Percentiles rank a stretch among this genome's conserved stretches.
These are phyloP conservation scores for Sebastes taczanowskii DNA, from an alignment of 2,797 vertebrate species.

Conservation along the genomic window DNA sequence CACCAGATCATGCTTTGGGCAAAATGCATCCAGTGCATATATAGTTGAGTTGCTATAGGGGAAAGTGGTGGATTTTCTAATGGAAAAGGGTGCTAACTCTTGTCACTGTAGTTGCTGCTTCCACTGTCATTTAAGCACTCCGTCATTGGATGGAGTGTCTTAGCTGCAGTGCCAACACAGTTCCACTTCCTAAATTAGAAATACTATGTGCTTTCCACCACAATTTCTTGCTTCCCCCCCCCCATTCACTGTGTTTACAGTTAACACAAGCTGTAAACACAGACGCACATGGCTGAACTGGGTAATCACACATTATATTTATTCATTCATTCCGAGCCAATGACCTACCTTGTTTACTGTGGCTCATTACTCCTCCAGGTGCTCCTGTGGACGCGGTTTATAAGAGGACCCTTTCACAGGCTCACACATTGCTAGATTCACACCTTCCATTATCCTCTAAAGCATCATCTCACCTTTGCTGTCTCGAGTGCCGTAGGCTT, in stretches of 20 bases:
- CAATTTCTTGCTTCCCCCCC: background rate
- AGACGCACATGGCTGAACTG: background rate
- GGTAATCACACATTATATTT: conserved; percentile 20
- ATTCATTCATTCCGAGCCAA: conserved; percentile 12
- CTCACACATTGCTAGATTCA: conserved; percentile 20
- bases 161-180: background rate
- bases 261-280: conserved; percentile 19
- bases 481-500: conserved; percentile 31
- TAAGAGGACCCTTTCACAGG: conserved; percentile 22
- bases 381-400: background rate
- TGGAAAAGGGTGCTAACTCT: background rate
- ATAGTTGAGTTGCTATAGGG: background rate
- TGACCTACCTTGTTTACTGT: conserved; percentile 17
- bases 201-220: background rate
- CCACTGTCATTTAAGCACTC: background rate
- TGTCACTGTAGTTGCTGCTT: background rate
- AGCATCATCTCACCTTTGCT: conserved; percentile 27
- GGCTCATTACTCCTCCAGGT: conserved; percentile 29
- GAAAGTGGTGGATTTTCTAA: conserved; percentile 25
- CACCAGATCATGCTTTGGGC: background rate
- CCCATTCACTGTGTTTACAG: conserved; percentile 9
- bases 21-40: background rate
- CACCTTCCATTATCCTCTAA: conserved; percentile 49
- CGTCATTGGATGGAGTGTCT: background rate
- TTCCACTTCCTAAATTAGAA: background rate